Evolutionary conservation across 2,797 vertebrate genomes (phyloP).

Genomic region (Anableps anableps): DNA sequence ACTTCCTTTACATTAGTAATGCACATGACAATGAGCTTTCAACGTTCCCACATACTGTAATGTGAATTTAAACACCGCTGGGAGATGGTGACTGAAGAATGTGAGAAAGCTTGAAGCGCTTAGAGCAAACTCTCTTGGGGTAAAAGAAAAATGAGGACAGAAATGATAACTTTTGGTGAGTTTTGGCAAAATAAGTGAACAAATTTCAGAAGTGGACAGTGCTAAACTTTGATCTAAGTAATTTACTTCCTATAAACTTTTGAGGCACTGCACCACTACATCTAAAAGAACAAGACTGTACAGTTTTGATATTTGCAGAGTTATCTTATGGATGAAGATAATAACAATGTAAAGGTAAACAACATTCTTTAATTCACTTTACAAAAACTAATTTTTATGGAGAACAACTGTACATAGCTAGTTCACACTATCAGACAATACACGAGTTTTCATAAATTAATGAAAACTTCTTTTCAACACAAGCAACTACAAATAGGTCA

Average conservation of each 20-base stretch:
- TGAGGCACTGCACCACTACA: not conserved
- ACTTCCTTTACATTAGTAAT: slow-evolving; percentile 19
- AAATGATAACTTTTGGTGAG: not conserved
- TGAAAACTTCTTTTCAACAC: no score
- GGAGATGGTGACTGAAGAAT: not conserved
- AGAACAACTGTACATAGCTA: no score
- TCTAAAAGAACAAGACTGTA: not conserved
- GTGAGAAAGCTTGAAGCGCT: not conserved
- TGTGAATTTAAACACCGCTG: not conserved
- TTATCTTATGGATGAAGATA: not conserved
- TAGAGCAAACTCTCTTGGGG: not conserved
- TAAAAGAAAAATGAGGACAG: not conserved
- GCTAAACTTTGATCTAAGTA: not conserved
- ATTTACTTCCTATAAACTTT: not conserved
- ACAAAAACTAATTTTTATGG: no score
- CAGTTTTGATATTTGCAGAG: not conserved
- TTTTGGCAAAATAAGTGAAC: not conserved
- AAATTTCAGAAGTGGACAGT: not conserved
- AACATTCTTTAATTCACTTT: not conserved
- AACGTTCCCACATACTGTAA: not conserved
- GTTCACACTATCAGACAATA: no score
- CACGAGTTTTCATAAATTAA: no score
- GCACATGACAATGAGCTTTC: slow-evolving; percentile 12
- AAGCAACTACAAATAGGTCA: no score
- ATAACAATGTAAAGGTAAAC: not conserved